phyloP scores from a whole-genome alignment of 1,140 invertebrate genomes.

The Batillaria attramentaria region DNA sequence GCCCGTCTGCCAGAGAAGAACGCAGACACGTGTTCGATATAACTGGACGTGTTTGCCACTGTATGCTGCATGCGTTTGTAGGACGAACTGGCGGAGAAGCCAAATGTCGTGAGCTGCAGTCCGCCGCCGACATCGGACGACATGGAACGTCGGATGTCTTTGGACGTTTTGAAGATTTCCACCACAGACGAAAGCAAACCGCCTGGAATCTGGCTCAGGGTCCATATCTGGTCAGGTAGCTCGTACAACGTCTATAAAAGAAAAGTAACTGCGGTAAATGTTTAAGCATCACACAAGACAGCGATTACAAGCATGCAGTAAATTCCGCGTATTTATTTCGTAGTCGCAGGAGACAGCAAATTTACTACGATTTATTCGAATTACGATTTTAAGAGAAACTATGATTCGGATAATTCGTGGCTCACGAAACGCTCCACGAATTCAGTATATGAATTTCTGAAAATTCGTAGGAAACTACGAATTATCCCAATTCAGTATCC shows the following conservation, averaged over 20 bases:
- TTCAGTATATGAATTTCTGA: not conserved
- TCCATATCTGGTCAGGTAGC: conserved; percentile 33
- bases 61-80: conserved; percentile 34
- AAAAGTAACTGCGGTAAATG: not conserved
- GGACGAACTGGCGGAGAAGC: conserved; percentile 35
- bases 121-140: not conserved
- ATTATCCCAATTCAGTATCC: too few relatives aligned
- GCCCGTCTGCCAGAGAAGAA: conserved; percentile 18
- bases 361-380: too few relatives aligned
- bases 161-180: conserved; percentile 28
- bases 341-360: too few relatives aligned
- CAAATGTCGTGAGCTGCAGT: conserved; percentile 18
- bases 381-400: too few relatives aligned
- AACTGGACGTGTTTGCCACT: conserved; percentile 27
- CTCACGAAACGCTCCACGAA: too few relatives aligned
- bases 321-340: not conserved
- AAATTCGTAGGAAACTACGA: too few relatives aligned
- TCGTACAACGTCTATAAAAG: conserved; percentile 2
- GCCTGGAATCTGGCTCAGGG: conserved; percentile 19
- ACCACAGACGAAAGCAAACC: conserved; percentile 29
- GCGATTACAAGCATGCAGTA: not conserved
- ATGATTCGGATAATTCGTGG: too few relatives aligned
- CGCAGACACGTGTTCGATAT: conserved; percentile 15
- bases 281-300: not conserved
- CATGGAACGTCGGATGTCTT: conserved; percentile 24